Evolutionary conservation across 2,888 invertebrate species (phyloP), one percentile per base, ranked within the genome.

Genomic region (Physocephala rufipes): DNA sequence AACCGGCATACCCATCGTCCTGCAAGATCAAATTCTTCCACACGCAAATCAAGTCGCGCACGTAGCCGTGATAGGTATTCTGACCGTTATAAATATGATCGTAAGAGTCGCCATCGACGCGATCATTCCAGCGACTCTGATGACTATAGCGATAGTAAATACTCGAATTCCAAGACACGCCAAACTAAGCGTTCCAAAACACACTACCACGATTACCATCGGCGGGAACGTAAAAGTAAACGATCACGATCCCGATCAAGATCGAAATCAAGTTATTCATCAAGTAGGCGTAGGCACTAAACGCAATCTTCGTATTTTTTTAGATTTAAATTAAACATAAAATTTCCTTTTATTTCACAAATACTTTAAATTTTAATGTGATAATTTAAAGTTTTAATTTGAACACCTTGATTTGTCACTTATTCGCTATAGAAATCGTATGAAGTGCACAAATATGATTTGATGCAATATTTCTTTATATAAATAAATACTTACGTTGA

Each of bases 251-350:
- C 80, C 16, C 79, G 82, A 21, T 85, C 85, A 47, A 78, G 81
- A 45, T 82, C 84, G 45, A 79, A 81, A 73, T 84, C 83, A 69
- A 79, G 79, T 67, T 81, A 82, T 71, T 79, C 76, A 24, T 76
- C 76, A 28, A 72, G 68, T 67, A 74, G 73, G 70, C 76, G 71
- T 64, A 73, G 74, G 67, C 74, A 73, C 68, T 75, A 74, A 68
- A 51, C 59, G n/a, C 7, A 7, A 65, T 51, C 19, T 28, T 30
- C 2, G 12, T 28, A 28, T 15, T 47, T 65, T 58, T 24, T 7
- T 58, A 58, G 26, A 26, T 28, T 28, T 24, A 58, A 21, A 21
- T 53, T 21, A 21, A 15, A 28, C 0, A n/a, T 21, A 55, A 9
- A 24, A 55, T 1, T 7, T 55, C 2, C 15, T 55, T 55, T 55